These are phyloP conservation scores for Pyrrhosoma nymphula DNA, from an alignment of 2,888 invertebrate species.

Conservation along the genomic window DNA sequence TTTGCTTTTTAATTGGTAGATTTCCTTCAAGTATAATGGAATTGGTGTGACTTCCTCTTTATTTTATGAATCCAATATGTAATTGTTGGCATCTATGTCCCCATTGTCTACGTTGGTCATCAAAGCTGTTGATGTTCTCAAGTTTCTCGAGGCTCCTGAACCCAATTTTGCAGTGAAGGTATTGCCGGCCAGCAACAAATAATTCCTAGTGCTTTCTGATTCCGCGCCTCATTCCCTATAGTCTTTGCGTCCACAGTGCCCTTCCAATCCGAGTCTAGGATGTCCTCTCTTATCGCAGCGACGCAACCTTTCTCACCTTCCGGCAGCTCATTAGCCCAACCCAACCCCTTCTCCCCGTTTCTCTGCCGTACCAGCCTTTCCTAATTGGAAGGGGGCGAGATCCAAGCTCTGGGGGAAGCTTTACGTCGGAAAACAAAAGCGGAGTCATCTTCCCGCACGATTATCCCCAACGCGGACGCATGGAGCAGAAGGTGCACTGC, in stretches of 20 bases:
- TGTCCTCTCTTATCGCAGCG: background rate
- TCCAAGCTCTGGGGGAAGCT: background rate
- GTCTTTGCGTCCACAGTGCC: background rate
- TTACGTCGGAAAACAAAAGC: background rate
- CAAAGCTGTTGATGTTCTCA: too few species aligned
- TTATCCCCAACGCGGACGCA: background rate
- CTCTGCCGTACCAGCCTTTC: background rate
- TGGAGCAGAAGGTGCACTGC: background rate
- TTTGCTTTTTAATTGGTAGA: too few species aligned
- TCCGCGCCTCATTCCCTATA: background rate
- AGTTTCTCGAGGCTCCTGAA: too few species aligned
- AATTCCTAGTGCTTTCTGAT: background rate
- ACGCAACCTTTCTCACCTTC: background rate
- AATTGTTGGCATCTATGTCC: too few species aligned
- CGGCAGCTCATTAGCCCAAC: background rate
- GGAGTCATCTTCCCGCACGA: background rate
- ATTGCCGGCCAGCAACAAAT: background rate
- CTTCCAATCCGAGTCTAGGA: background rate
- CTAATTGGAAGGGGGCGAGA: conserved; percentile 34
- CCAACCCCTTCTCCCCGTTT: background rate
- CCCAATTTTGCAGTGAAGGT: background rate
- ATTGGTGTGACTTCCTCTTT: too few species aligned
- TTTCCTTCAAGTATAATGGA: too few species aligned
- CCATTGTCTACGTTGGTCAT: too few species aligned
- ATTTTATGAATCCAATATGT: too few species aligned